Evolutionary conservation across 2,888 invertebrate genomes (phyloP).

Genomic region (Ennomos fuscantarius): DNA sequence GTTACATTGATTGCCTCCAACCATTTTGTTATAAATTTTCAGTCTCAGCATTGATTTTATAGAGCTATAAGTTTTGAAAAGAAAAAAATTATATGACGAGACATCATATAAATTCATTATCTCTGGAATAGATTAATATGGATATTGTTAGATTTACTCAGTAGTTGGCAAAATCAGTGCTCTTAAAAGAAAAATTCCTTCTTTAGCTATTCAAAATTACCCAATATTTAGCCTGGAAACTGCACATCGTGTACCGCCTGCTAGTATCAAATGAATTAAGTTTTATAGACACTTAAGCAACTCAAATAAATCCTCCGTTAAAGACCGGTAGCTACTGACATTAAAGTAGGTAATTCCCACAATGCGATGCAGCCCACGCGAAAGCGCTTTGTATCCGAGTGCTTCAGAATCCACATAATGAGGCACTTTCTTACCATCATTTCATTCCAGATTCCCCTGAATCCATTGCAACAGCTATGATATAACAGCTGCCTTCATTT

Average conservation of each 20-base stretch:
- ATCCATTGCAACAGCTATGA: constrained; percentile 20
- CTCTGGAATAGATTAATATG: no score
- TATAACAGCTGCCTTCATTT: constrained; percentile 9
- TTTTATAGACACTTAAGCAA: constrained; percentile 19
- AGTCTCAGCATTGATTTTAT: background rate
- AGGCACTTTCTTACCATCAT: constrained; percentile 22
- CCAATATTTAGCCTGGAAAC: constrained; percentile 3
- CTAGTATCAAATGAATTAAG: constrained; percentile 16
- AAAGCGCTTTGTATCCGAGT: constrained; percentile 33
- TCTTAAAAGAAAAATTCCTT: no score
- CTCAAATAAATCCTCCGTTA: constrained; percentile 24
- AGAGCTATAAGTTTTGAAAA: background rate
- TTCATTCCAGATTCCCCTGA: constrained; percentile 28
- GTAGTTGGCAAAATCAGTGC: no score
- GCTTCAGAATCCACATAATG: constrained; percentile 28
- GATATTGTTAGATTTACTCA: no score
- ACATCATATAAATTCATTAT: background rate
- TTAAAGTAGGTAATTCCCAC: constrained; percentile 27
- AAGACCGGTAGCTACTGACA: constrained; percentile 19
- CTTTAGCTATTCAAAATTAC: background rate
- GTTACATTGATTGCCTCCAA: constrained; percentile 28
- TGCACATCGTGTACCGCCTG: constrained; percentile 3
- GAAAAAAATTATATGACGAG: background rate
- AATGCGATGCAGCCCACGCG: constrained; percentile 44
- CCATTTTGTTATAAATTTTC: constrained; percentile 2